phyloP scores from a whole-genome alignment of 2,113 vertebrate genomes.

The Arvicanthis niloticus region DNA sequence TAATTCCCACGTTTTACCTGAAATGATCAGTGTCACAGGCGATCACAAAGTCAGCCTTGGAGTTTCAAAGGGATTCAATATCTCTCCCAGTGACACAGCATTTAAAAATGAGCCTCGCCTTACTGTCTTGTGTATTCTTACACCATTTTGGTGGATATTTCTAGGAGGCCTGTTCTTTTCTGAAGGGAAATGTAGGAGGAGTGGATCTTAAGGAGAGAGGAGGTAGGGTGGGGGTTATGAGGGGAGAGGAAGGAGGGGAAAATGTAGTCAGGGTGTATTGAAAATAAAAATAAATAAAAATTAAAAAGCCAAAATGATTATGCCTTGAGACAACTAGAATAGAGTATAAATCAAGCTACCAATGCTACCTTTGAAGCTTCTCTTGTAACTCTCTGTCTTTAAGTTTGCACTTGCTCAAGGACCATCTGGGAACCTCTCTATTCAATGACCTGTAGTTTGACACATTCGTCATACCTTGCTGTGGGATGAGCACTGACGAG shows the following conservation, averaged over 20 bases:
- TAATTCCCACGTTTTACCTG: not conserved
- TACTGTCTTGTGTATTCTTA: not conserved
- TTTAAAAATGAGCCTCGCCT: conserved; percentile 39
- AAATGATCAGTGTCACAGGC: not conserved
- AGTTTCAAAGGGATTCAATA: conserved; percentile 14
- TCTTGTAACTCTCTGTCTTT: conserved; percentile 33
- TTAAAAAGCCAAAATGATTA: not conserved
- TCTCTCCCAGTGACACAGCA: not conserved
- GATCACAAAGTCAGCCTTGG: not conserved
- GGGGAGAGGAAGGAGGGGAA: not conserved
- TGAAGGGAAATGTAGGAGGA: not conserved
- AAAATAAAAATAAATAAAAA: not conserved
- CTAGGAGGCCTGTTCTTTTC: not conserved
- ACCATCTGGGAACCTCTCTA: conserved; percentile 39
- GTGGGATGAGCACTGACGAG: not conserved
- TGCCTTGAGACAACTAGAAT: conserved; percentile 49
- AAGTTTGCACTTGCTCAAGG: conserved; percentile 62
- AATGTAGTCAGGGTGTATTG: not conserved
- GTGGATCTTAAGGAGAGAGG: not conserved
- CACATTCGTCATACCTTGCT: conserved; percentile 31
- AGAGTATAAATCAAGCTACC: conserved; percentile 61
- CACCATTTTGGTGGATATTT: not conserved
- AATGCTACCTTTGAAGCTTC: conserved; percentile 12
- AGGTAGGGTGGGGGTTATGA: no score
- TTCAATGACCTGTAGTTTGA: conserved; percentile 5